A percentile compares a stretch with the other conserved stretches of the same genome.
Conservation (phyloP, 2,888 invertebrate genomes). For the Calameuta idolon region DNA sequence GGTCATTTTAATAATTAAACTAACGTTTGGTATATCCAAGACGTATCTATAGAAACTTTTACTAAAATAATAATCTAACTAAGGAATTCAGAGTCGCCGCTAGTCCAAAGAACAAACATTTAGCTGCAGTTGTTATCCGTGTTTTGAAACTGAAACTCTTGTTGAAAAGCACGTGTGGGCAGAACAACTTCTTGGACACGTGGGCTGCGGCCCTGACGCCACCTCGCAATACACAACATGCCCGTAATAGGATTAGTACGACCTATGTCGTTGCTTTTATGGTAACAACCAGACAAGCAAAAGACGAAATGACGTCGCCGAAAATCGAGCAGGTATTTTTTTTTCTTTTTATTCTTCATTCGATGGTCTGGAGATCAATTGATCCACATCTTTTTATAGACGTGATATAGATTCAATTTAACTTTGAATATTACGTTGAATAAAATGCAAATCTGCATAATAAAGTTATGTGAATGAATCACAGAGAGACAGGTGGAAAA, state of each 20-base stretch:
- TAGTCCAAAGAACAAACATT: neutral
- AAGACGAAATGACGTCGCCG: neutral
- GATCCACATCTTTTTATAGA: neutral
- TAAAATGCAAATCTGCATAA: neutral
- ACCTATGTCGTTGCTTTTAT: neutral
- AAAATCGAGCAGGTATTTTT: neutral
- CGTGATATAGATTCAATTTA: neutral
- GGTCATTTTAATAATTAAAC: neutral
- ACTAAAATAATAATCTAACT: neutral
- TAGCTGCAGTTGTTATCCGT: neutral
- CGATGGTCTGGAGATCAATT: neutral
- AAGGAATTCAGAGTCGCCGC: neutral
- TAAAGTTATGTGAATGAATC: neutral
- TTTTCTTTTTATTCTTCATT: neutral
- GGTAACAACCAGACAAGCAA: neutral
- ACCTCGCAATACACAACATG: slow-evolving; percentile 39
- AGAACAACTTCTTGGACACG: slow-evolving; percentile 55
- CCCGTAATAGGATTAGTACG: slow-evolving; percentile 32
- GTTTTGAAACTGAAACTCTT: neutral
- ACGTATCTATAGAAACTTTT: neutral
- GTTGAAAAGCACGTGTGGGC: slow-evolving; percentile 43
- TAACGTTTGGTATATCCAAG: neutral
- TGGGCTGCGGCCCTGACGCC: slow-evolving; percentile 50
- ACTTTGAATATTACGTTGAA: neutral
- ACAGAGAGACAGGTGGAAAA: neutral